Base-by-base conservation (phyloP, 2,113 vertebrate species). In the Chauna torquata region DNA sequence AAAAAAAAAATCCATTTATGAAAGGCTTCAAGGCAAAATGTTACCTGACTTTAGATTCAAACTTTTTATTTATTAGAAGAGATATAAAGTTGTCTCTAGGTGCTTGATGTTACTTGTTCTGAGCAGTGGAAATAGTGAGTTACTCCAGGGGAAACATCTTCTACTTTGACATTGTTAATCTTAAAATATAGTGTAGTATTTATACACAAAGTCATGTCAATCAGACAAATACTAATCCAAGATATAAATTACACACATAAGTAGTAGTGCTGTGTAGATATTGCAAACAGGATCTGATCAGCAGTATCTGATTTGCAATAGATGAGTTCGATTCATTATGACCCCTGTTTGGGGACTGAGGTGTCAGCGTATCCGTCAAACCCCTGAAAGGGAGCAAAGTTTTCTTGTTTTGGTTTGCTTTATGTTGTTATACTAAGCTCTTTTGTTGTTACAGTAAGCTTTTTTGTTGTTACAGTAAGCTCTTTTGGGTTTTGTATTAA, bases 11-110 rank as follows among this genome's bases (percentile, higher is more conserved):
- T 92, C 83, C 52, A 94, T 81, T 96, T 97, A 80, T 69, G 70
- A 97, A 97, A 97, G 65, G 76, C 84, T 98, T 96, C 94, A 94
- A 98, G 96, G 94, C 82, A 98, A 97, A 97, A 90, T 95, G 81
- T 79, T 97, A 96, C 88, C 45, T 50, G 45, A 94, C 89, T 97
- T 97, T 52, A 96, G 79, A 95, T 90, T 96, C 89, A 92, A 97
- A 98, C 71, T 71, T 97, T 92, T 95, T 94, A 94, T 97, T 97
- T 97, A 76, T 94, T 97, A 94, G 61, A 81, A 58, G 94, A 96
- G 36, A 91, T 69, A 49, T 65, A 69, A 50, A 34, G 59, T 57
- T 22, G 1, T 95, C 94, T 96, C 89, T 44, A 81, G 82, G 71
- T 88, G 16, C 65, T 94, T 80, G 94, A 88, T 61, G 71, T 70